A percentile compares a stretch with the other conserved stretches of the same genome.
These are phyloP conservation scores for Carpatolechia fugitivella DNA, from an alignment of 2,888 invertebrate species.

Conservation along the genomic window DNA sequence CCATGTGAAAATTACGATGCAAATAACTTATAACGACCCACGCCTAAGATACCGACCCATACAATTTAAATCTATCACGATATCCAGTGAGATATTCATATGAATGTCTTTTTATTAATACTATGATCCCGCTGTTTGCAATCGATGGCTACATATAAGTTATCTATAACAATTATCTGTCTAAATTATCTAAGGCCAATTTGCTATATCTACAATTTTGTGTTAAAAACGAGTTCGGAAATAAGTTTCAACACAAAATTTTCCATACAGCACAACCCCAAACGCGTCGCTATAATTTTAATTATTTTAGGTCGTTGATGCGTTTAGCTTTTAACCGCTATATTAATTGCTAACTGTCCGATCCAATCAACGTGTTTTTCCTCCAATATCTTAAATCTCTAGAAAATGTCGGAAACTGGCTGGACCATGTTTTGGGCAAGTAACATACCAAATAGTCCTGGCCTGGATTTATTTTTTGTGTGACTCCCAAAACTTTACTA, in stretches of 20 bases:
- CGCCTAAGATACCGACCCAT: slow-evolving; percentile 32
- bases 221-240: slow-evolving; percentile 48
- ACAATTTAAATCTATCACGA: slow-evolving; percentile 54
- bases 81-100: slow-evolving; percentile 44
- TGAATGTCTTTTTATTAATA: slow-evolving; percentile 66
- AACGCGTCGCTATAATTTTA: slow-evolving; percentile 40
- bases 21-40: slow-evolving; percentile 22
- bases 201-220: slow-evolving; percentile 74
- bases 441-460: too few relatives aligned
- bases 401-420: too few relatives aligned
- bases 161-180: slow-evolving; percentile 55
- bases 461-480: too few relatives aligned
- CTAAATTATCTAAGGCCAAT: slow-evolving; percentile 70
- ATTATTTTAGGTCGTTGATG: slow-evolving; percentile 6
- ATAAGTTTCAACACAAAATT: slow-evolving; percentile 57
- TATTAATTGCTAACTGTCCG: too few relatives aligned
- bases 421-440: too few relatives aligned
- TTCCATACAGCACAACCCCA: slow-evolving; percentile 61
- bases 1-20: slow-evolving; percentile 32
- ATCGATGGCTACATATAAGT: slow-evolving; percentile 51
- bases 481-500: too few relatives aligned
- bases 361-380: too few relatives aligned
- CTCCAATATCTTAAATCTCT: too few relatives aligned
- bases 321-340: not conserved
- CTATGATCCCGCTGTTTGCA: slow-evolving; percentile 61